These are phyloP conservation scores for Genyomyrus donnyi DNA, from an alignment of 2,113 vertebrate genomes.

Conservation along the genomic window DNA sequence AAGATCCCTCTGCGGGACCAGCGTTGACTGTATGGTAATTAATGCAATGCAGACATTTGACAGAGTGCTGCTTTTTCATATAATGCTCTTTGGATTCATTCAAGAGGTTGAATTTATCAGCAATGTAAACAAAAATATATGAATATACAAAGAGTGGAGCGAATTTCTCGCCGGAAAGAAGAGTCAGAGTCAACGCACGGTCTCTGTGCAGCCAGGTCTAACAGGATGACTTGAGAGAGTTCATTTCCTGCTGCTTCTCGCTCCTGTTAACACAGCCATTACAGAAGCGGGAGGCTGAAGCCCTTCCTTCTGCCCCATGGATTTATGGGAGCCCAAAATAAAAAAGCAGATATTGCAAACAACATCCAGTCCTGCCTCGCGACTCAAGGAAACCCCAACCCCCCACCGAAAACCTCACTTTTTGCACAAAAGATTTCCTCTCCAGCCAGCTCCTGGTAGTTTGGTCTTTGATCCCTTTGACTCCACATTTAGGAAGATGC, in stretches of 20 bases:
- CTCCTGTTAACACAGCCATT: conserved; percentile 2
- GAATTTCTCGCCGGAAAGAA: not conserved
- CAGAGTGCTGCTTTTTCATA: not conserved
- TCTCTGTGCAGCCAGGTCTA: not conserved
- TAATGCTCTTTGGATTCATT: not conserved
- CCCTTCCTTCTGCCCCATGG: not conserved
- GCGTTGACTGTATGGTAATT: not conserved
- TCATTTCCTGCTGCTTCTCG: conserved; percentile 7
- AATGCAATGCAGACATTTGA: not conserved
- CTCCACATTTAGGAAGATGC: not conserved
- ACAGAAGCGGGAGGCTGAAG: not conserved
- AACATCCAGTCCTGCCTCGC: not conserved
- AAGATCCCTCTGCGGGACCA: not conserved
- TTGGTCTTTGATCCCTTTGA: not conserved
- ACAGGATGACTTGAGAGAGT: not conserved
- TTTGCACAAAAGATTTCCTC: not conserved
- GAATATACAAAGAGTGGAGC: not conserved
- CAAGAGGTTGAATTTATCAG: not conserved
- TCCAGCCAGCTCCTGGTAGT: not conserved
- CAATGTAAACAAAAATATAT: not conserved
- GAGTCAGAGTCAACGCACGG: not conserved
- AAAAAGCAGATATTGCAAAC: not conserved
- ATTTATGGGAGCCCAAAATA: conserved; percentile 10
- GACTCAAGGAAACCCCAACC: not conserved
- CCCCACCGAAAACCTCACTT: not conserved